Evolutionary conservation across 2,113 vertebrate species (phyloP).

Genomic region (Thamnaconus septentrionalis): DNA sequence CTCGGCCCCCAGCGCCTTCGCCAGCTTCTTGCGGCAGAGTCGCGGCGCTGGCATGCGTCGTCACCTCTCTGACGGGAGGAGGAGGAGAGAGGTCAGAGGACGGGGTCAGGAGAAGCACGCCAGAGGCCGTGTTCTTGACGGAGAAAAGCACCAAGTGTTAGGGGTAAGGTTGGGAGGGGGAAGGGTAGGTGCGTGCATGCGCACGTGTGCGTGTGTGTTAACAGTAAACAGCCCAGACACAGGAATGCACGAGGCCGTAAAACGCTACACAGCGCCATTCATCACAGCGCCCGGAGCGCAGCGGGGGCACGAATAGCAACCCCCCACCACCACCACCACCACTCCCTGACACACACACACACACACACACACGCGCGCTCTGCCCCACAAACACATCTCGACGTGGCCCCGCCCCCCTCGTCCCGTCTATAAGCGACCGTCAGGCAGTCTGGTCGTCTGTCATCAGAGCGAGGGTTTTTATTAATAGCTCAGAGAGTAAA

Average conservation of each 20-base stretch:
- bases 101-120: slow-evolving; percentile 40
- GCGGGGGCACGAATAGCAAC: slow-evolving; percentile 40
- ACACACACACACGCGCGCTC: neutral
- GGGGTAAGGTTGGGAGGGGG: slow-evolving; percentile 21
- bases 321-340: slow-evolving; percentile 17
- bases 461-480: slow-evolving; percentile 42
- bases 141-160: slow-evolving; percentile 49
- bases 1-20: slow-evolving; percentile 57
- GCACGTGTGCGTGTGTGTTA: slow-evolving; percentile 30
- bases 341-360: too few relatives aligned
- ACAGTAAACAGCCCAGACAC: slow-evolving; percentile 61
- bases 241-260: slow-evolving; percentile 59
- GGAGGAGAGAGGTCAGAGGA: slow-evolving; percentile 51
- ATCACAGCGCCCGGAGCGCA: slow-evolving; percentile 55
- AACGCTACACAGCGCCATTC: slow-evolving; percentile 58
- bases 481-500: slow-evolving; percentile 67
- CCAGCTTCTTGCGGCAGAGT: slow-evolving; percentile 56
- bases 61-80: slow-evolving; percentile 10
- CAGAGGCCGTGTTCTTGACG: slow-evolving; percentile 41
- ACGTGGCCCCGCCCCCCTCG: slow-evolving; percentile 31
- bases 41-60: slow-evolving; percentile 56
- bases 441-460: slow-evolving; percentile 27
- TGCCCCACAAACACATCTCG: slow-evolving; percentile 49
- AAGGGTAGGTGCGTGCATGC: too few relatives aligned
- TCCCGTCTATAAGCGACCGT: slow-evolving; percentile 21